These are phyloP conservation scores for Pollenia griseotomentosa DNA, from an alignment of 2,888 invertebrate species.

Conservation along the genomic window DNA sequence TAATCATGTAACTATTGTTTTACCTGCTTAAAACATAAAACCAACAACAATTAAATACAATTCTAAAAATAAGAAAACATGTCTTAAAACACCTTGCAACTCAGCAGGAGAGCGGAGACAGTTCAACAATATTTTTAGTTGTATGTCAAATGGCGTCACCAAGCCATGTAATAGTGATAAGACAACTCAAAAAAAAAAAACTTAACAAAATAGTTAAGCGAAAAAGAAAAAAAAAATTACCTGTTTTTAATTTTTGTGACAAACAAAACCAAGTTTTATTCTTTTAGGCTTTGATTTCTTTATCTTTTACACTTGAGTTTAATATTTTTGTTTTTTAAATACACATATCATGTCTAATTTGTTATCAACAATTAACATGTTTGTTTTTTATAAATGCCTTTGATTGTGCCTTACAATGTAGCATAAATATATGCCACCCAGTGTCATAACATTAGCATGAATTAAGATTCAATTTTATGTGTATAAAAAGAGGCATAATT, in stretches of 20 bases:
- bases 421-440: conserved; percentile 76
- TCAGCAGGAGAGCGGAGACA: conserved; percentile 56
- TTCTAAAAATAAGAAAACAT: conserved; percentile 37
- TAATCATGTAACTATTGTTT: too few relatives aligned
- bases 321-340: not conserved
- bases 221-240: conserved; percentile 25
- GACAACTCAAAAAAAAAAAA: conserved; percentile 17
- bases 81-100: conserved; percentile 62
- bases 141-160: conserved; percentile 55
- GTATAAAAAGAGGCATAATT: conserved; percentile 41
- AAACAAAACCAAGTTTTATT: not conserved
- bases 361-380: conserved; percentile 73
- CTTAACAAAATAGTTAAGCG: conserved; percentile 22
- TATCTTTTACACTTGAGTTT: not conserved
- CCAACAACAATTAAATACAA: conserved; percentile 11
- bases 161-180: conserved; percentile 47
- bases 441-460: conserved; percentile 73
- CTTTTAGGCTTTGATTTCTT: not conserved
- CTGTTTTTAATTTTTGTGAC: conserved; percentile 11
- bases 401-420: conserved; percentile 44
- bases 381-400: conserved; percentile 64
- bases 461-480: conserved; percentile 69
- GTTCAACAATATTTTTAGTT: conserved; percentile 14
- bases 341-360: conserved; percentile 68
- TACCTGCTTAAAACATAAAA: not conserved